phyloP scores from a whole-genome alignment of 2,113 vertebrate genomes.

The Stegostoma tigrinum region DNA sequence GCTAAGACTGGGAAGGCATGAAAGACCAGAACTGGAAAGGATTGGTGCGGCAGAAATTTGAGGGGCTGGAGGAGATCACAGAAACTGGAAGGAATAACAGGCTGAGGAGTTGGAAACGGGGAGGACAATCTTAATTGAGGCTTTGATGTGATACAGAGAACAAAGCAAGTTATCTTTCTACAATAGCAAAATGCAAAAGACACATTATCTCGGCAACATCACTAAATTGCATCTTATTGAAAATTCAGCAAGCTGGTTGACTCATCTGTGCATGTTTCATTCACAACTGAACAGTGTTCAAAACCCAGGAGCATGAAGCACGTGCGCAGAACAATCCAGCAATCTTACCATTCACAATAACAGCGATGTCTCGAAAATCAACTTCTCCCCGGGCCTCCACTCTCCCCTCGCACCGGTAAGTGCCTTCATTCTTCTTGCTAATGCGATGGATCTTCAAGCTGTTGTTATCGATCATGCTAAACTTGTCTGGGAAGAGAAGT shows the following conservation, averaged over 20 bases:
- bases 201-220: background rate
- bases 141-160: background rate
- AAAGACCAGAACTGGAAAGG: background rate
- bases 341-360: constrained; percentile 90
- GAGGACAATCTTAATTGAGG: background rate
- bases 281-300: background rate
- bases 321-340: background rate
- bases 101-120: background rate
- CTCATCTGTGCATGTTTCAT: background rate
- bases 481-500: constrained; percentile 65
- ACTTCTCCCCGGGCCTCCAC: constrained; percentile 95
- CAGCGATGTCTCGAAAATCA: constrained; percentile 87
- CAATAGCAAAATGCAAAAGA: background rate
- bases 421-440: constrained; percentile 88
- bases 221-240: background rate
- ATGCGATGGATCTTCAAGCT: constrained; percentile 89
- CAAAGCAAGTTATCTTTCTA: background rate
- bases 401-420: constrained; percentile 92
- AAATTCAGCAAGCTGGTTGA: background rate
- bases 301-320: background rate
- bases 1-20: background rate
- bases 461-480: constrained; percentile 79
- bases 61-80: background rate
- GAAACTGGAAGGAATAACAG: background rate
- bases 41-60: background rate